phyloP scores from a whole-genome alignment of 1,140 invertebrate genomes.

The Metopolophium dirhodum region DNA sequence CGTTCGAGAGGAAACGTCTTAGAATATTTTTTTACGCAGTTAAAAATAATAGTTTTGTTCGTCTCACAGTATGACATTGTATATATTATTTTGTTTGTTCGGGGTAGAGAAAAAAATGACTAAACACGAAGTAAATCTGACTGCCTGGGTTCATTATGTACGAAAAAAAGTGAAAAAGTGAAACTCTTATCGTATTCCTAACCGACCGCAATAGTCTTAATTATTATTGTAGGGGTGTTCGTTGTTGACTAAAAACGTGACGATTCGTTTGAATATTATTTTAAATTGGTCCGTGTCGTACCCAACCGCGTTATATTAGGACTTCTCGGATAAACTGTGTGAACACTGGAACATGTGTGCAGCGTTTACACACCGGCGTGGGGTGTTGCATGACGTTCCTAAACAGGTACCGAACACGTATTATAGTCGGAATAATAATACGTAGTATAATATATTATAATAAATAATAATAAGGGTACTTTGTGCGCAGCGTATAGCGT shows the following conservation, averaged over 20 bases:
- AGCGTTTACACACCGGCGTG: background rate
- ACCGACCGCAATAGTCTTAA: background rate
- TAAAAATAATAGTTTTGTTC: too few relatives aligned
- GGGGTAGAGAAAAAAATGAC: background rate
- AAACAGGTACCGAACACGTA: slow-evolving; percentile 36
- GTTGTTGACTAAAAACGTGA: background rate
- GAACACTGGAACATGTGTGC: slow-evolving; percentile 1
- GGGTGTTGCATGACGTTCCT: slow-evolving; percentile 36
- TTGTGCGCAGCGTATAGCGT: background rate
- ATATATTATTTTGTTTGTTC: too few relatives aligned
- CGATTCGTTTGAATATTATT: slow-evolving; percentile 12
- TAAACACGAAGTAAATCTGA: background rate
- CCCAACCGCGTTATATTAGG: background rate
- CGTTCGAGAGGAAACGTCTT: too few relatives aligned
- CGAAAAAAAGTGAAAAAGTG: too few relatives aligned
- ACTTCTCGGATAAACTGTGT: background rate
- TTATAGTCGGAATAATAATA: background rate
- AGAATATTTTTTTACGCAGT: too few relatives aligned
- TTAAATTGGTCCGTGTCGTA: background rate
- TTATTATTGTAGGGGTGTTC: background rate
- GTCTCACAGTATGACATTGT: too few relatives aligned
- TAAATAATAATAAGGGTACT: slow-evolving; percentile 39
- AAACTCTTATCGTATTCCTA: background rate
- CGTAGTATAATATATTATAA: background rate
- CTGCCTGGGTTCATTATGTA: background rate